Evolutionary conservation across 2,797 vertebrate genomes (phyloP).

Genomic region (Ibycter americanus): DNA sequence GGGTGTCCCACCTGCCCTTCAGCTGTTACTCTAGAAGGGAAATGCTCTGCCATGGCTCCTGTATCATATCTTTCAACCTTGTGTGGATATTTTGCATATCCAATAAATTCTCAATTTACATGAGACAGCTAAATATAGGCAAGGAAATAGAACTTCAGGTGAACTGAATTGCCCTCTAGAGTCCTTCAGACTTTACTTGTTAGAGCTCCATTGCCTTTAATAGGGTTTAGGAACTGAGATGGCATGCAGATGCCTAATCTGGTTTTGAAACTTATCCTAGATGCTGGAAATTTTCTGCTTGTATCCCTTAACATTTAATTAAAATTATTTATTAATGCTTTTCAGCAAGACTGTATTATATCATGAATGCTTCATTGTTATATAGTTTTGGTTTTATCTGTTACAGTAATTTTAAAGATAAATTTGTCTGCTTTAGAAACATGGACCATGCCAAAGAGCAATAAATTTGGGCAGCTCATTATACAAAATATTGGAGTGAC

Average conservation of each 20-base stretch:
- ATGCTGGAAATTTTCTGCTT: background rate
- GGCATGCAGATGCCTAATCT: background rate
- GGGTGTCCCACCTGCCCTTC: background rate
- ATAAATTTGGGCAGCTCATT: background rate
- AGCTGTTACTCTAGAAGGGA: background rate
- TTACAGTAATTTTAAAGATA: background rate
- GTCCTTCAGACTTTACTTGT: background rate
- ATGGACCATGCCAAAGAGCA: background rate
- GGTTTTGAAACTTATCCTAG: background rate
- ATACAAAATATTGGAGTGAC: background rate
- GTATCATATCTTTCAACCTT: background rate
- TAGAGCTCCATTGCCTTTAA: background rate
- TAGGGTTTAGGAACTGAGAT: background rate
- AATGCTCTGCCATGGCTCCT: background rate
- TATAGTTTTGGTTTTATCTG: background rate
- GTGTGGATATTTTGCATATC: background rate
- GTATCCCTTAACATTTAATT: background rate
- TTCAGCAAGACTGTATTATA: background rate
- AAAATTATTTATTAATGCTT: background rate
- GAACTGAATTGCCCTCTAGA: background rate
- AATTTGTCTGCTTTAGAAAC: background rate
- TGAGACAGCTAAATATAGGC: background rate
- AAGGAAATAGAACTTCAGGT: background rate
- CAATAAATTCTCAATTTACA: background rate
- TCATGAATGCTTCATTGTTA: background rate